Conservation (phyloP, 2,797 vertebrate species). For the Peromyscus nudipes region DNA sequence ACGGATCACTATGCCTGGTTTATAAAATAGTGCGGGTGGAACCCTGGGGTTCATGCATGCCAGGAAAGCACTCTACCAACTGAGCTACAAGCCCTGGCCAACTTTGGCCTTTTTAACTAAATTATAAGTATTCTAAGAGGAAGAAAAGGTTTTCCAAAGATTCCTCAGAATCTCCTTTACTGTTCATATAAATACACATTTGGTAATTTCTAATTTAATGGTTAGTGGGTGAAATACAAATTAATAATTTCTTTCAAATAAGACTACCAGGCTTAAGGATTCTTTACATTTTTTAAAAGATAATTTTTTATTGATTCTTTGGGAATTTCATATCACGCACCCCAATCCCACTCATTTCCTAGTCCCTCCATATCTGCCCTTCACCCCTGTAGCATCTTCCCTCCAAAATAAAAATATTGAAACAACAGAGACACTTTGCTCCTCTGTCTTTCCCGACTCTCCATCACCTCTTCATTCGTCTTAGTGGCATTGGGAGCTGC, state of each 20-base stretch:
- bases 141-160: not conserved
- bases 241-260: conserved; percentile 40
- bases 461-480: too few species aligned
- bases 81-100: not conserved
- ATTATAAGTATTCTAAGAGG: conserved; percentile 14
- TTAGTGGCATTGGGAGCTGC: too few species aligned
- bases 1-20: not conserved
- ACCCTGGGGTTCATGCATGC: not conserved
- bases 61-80: not conserved
- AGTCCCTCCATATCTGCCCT: too few species aligned
- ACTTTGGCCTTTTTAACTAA: conserved; percentile 22
- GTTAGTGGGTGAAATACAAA: conserved; percentile 7
- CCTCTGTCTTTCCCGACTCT: too few species aligned
- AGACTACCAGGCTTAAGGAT: not conserved
- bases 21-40: not conserved
- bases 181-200: conserved; percentile 13
- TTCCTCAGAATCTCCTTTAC: conserved; percentile 2
- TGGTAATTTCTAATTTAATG: conserved; percentile 66
- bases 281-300: conserved; percentile 14
- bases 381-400: too few species aligned
- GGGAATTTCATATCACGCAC: too few species aligned
- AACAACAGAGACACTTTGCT: too few species aligned
- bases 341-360: too few species aligned
- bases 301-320: too few species aligned
- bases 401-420: too few species aligned